Conservation (phyloP, 2,113 vertebrate genomes). For the Oryzias curvinotus region DNA sequence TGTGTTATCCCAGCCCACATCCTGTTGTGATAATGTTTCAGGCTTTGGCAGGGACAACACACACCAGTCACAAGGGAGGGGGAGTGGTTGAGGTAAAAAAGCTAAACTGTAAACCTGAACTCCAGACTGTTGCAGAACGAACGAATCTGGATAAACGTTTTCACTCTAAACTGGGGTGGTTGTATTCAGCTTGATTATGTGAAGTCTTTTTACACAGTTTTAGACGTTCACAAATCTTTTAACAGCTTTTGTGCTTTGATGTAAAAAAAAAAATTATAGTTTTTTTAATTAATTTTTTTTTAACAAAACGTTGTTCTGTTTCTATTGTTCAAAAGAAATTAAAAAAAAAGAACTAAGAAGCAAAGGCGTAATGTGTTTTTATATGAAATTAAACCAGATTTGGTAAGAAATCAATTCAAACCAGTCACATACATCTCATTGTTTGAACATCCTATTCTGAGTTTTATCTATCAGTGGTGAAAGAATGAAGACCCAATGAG, state of each 20-base stretch:
- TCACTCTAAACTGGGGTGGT: not conserved
- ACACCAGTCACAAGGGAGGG: slow-evolving; percentile 30
- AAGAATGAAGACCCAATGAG: no score
- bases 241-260: not conserved
- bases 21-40: slow-evolving; percentile 74
- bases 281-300: no score
- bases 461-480: no score
- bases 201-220: not conserved
- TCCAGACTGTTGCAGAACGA: not conserved
- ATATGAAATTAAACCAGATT: no score
- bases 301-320: no score
- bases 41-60: slow-evolving; percentile 64
- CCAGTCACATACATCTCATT: no score
- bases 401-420: no score
- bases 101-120: slow-evolving; percentile 10
- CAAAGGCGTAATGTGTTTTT: no score
- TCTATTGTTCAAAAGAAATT: no score
- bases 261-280: no score
- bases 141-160: not conserved
- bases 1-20: slow-evolving; percentile 65
- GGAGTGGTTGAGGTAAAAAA: slow-evolving; percentile 34
- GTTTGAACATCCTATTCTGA: no score
- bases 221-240: not conserved
- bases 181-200: not conserved
- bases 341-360: no score